Evolutionary conservation across 2,797 vertebrate genomes (phyloP).

Genomic region (Adrianichthys oophorus): DNA sequence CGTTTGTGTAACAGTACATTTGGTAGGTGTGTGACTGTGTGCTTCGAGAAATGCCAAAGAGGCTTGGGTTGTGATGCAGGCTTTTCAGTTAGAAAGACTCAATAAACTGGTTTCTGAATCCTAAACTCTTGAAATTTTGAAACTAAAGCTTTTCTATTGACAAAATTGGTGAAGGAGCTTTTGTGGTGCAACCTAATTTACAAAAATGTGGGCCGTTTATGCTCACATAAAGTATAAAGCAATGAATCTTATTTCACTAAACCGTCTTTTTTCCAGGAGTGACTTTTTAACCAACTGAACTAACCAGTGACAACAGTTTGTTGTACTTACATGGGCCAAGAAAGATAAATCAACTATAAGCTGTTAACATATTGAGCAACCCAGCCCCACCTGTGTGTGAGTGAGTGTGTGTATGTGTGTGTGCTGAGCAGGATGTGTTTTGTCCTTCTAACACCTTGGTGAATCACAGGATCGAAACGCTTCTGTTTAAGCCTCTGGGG

Average conservation of each 20-base stretch:
- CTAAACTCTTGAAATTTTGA: neutral
- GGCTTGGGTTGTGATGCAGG: neutral
- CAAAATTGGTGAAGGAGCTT: conserved; percentile 1
- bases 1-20: conserved; percentile 37
- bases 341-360: conserved; percentile 13
- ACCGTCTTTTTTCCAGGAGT: neutral
- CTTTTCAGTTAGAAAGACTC: no score
- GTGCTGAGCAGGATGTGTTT: conserved; percentile 40
- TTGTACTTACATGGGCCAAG: conserved; percentile 3
- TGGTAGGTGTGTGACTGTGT: conserved; percentile 30
- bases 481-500: conserved; percentile 54
- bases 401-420: conserved; percentile 13
- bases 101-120: no score
- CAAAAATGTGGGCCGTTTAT: conserved; percentile 7
- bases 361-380: conserved; percentile 40
- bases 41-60: conserved; percentile 34
- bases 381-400: conserved; percentile 28
- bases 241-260: conserved; percentile 5
- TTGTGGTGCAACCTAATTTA: conserved; percentile 6
- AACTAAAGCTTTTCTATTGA: neutral
- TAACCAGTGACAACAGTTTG: neutral
- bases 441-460: conserved; percentile 37
- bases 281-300: no score
- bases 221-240: conserved; percentile 12
- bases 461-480: conserved; percentile 68